A percentile compares a stretch with the other conserved stretches of the same genome.
phyloP scores from a whole-genome alignment of 2,113 vertebrate genomes.

The Gallinago media region DNA sequence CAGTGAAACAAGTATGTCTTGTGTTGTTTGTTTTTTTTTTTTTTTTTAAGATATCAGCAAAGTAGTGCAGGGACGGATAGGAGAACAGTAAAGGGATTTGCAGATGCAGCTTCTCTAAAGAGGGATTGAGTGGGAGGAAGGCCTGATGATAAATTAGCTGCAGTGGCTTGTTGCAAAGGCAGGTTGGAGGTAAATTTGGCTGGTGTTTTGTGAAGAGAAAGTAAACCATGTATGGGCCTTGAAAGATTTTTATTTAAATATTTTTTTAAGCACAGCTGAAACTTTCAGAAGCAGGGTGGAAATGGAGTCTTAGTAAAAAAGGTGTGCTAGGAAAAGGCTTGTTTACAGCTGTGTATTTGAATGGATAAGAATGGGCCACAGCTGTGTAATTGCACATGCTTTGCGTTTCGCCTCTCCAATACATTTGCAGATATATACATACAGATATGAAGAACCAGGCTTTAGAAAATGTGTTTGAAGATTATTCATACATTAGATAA shows the following conservation, averaged over 20 bases:
- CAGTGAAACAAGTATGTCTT: not conserved
- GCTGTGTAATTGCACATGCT: not conserved
- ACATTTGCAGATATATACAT: not conserved
- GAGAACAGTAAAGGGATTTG: not conserved
- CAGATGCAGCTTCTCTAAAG: not conserved
- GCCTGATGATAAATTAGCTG: not conserved
- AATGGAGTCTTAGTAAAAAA: not conserved
- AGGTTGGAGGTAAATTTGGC: not conserved
- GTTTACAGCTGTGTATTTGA: not conserved
- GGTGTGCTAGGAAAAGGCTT: not conserved
- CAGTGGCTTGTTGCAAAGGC: not conserved
- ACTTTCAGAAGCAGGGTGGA: not conserved
- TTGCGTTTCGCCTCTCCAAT: not conserved
- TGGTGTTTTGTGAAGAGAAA: not conserved
- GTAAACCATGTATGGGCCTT: not conserved
- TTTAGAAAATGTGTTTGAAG: not conserved
- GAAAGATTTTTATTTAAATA: not conserved
- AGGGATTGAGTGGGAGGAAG: not conserved
- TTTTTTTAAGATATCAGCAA: not conserved
- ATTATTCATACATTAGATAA: not conserved
- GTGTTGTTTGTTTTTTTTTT: not conserved
- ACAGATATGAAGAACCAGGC: not conserved
- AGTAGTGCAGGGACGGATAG: not conserved
- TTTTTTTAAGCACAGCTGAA: not conserved
- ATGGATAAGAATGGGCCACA: not conserved